These are phyloP conservation scores for Periophthalmus magnuspinnatus DNA, from an alignment of 2,797 vertebrate genomes.

Conservation along the genomic window DNA sequence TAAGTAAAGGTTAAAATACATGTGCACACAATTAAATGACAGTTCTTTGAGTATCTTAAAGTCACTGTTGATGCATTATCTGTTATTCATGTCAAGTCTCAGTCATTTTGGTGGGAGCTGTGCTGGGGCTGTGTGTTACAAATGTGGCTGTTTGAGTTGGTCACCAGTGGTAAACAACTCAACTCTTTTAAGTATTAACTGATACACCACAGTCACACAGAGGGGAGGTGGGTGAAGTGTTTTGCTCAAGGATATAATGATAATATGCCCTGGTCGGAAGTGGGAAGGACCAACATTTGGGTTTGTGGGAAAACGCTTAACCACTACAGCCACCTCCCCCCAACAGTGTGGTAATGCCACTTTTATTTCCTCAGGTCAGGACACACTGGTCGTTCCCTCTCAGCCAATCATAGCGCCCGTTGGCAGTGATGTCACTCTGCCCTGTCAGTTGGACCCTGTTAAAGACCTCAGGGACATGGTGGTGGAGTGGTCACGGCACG, in stretches of 20 bases:
- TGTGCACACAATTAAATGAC: not conserved
- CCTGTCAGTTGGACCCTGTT: constrained; percentile 18
- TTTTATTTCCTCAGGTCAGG: constrained; percentile 8
- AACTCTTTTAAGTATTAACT: too few relatives aligned
- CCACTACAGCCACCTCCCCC: not conserved
- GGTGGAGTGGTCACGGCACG: constrained; percentile 35
- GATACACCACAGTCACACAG: too few relatives aligned
- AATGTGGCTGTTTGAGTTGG: too few relatives aligned
- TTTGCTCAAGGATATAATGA: too few relatives aligned
- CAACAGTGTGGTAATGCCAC: not conserved
- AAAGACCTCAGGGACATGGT: constrained; percentile 7
- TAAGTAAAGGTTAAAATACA: constrained; percentile 9
- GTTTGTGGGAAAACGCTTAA: too few relatives aligned
- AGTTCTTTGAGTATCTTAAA: too few relatives aligned
- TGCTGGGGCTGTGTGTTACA: too few relatives aligned
- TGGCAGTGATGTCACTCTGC: constrained; percentile 31
- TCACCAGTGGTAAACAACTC: too few relatives aligned
- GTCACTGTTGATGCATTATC: not conserved
- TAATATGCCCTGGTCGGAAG: too few relatives aligned
- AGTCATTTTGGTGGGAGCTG: not conserved
- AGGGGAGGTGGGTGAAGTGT: too few relatives aligned
- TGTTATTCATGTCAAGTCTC: too few relatives aligned
- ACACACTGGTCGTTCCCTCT: not conserved
- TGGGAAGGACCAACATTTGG: too few relatives aligned
- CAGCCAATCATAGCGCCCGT: constrained; percentile 12